Evolutionary conservation across 64 coral and sea anemone species (phyloP), one percentile per base, ranked within the genome.

Genomic region (Pocillopora damicornis): DNA sequence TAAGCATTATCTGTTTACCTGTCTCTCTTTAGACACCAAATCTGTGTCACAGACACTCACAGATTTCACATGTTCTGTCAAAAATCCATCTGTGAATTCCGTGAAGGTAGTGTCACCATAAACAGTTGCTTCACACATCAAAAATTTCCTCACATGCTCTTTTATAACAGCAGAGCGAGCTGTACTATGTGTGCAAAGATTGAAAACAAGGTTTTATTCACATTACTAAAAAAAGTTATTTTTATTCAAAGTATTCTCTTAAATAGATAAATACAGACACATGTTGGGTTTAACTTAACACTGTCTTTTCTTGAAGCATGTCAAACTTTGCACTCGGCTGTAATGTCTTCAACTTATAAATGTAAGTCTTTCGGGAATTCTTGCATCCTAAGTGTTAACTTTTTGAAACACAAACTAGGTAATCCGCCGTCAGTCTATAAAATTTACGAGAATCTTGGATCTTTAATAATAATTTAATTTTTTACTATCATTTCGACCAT

Each of bases 101-200:
- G 77, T 93, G 73, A 99, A 95, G 22, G 90, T 90, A 15, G 93
- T 89, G 59, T 95, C 93, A 60, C 97, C 97, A 89, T 95, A 95
- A 57, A 91, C 76, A 59, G 83, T 91, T 45, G 75, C 86, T 73
- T 88, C 91, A 74, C 89, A 87, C 15, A 87, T 75, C 74, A 99
- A 77, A 74, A 98, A 94, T 37, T 98, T 87, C 60, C 60, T 87
- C 59, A 99, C 97, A 79, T 90, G 82, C 9, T 95, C 93, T n/a
- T 90, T 79, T 23, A 95, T 90, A 75, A 79, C 71, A 35, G 88
- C 86, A 20, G 89, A 79, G 60, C 66, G 79, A 69, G 91, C 86
- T 37, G 97, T 99, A 75, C 97, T 99, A 78, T 80, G 74, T 79
- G 74, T 22, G 23, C 5, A 73, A 37, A 76, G 13, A 83, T 60